Conservation (phyloP, 2,888 invertebrate species). For the Cheilosia scutellata region DNA sequence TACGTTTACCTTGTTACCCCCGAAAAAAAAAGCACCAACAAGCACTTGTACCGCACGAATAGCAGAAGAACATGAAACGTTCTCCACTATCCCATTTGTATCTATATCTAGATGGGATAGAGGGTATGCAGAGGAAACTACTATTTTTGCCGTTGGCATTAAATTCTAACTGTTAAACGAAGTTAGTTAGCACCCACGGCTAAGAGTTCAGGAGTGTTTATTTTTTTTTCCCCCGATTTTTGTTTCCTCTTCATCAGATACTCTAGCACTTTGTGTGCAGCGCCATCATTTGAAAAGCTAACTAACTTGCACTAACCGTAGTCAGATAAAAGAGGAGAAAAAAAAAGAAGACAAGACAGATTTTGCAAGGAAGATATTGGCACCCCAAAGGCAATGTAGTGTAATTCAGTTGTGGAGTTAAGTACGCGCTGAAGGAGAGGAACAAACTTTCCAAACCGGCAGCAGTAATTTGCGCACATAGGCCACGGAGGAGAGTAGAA, state of each 20-base stretch:
- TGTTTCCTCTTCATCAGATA: constrained; percentile 8
- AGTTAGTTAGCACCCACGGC: constrained; percentile 76
- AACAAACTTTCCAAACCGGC: constrained; percentile 56
- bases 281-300: constrained; percentile 37
- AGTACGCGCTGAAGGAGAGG: constrained; percentile 22
- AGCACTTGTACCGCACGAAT: constrained; percentile 49
- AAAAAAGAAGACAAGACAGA: constrained; percentile 17
- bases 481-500: constrained; percentile 29
- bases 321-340: not conserved
- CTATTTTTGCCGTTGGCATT: constrained; percentile 63
- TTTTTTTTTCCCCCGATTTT: not conserved
- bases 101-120: constrained; percentile 1
- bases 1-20: constrained; percentile 54
- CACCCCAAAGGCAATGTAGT: constrained; percentile 47
- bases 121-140: not conserved
- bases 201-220: constrained; percentile 60
- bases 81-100: constrained; percentile 43
- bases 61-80: constrained; percentile 37
- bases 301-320: constrained; percentile 45
- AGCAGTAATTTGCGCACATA: constrained; percentile 60
- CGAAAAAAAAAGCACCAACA: constrained; percentile 20
- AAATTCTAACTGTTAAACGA: constrained; percentile 74
- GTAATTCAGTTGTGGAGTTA: constrained; percentile 34
- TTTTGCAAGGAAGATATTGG: constrained; percentile 55
- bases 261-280: constrained; percentile 16